Conservation (phyloP, 35 echinoderm and acorn worm species). For the Diadema setosum region DNA sequence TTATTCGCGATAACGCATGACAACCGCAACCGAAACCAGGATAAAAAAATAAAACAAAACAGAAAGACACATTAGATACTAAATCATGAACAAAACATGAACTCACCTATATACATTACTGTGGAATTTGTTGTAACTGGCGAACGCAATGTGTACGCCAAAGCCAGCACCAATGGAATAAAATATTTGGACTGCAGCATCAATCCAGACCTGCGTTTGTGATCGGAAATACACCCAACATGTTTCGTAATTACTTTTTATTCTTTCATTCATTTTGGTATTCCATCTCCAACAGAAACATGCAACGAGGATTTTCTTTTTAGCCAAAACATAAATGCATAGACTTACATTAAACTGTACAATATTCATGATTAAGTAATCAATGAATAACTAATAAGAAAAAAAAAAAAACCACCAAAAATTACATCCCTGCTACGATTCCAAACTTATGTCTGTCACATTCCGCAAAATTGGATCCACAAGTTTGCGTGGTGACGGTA, state of each 20-base stretch:
- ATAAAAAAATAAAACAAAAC: neutral
- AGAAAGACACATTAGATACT: neutral
- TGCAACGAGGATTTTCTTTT: too few relatives aligned
- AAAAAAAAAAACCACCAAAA: neutral
- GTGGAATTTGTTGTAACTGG: constrained; percentile 82
- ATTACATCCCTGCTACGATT: too few relatives aligned
- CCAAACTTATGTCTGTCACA: too few relatives aligned
- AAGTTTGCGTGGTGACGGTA: too few relatives aligned
- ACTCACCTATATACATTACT: constrained; percentile 71
- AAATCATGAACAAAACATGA: neutral
- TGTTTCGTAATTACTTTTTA: too few relatives aligned
- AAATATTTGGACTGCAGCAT: constrained; percentile 69
- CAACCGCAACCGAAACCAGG: neutral
- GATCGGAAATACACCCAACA: neutral
- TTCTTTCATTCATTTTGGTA: too few relatives aligned
- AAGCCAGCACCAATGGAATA: constrained; percentile 67
- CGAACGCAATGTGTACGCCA: constrained; percentile 78
- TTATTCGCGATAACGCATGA: neutral
- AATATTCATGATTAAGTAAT: neutral
- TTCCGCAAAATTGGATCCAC: too few relatives aligned
- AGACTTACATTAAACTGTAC: too few relatives aligned
- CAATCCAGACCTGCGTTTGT: constrained; percentile 57
- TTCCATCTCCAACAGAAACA: too few relatives aligned
- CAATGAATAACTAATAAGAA: neutral
- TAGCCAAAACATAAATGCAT: too few relatives aligned